Conservation (phyloP, 2,113 vertebrate genomes). For the Noturus placidus region DNA sequence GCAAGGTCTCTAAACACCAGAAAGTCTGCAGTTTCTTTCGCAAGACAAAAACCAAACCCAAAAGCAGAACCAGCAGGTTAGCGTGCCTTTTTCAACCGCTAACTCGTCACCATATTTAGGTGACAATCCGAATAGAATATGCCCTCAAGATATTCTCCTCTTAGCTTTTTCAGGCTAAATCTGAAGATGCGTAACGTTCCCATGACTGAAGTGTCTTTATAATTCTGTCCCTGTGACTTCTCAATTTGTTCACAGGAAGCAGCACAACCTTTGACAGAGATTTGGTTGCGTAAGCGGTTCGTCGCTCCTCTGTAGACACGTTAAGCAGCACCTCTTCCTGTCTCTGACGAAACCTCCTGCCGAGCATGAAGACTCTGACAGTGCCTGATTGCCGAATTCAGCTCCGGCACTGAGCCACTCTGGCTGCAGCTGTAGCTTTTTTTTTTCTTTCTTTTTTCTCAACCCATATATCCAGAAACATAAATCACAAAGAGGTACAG, state of each 20-base stretch:
- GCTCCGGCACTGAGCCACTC: background rate
- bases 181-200: slow-evolving; percentile 15
- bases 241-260: slow-evolving; percentile 39
- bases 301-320: background rate
- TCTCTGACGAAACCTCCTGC: slow-evolving; percentile 26
- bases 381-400: slow-evolving; percentile 8
- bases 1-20: too few species aligned
- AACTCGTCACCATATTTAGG: slow-evolving; percentile 28
- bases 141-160: slow-evolving; percentile 37
- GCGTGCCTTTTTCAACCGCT: slow-evolving; percentile 20
- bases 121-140: slow-evolving; percentile 20
- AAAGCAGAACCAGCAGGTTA: slow-evolving; percentile 6
- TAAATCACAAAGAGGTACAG: slow-evolving; percentile 38
- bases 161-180: slow-evolving; percentile 25
- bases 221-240: slow-evolving; percentile 8
- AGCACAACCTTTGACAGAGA: slow-evolving; percentile 33
- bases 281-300: background rate
- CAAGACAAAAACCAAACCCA: background rate
- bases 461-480: slow-evolving; percentile 28
- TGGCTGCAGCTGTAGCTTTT: background rate
- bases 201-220: slow-evolving; percentile 2
- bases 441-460: background rate
- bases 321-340: slow-evolving; percentile 23
- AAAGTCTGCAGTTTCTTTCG: background rate
- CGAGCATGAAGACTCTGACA: background rate